phyloP scores from a whole-genome alignment of 2,888 invertebrate species.

The Nomada goodeniana region DNA sequence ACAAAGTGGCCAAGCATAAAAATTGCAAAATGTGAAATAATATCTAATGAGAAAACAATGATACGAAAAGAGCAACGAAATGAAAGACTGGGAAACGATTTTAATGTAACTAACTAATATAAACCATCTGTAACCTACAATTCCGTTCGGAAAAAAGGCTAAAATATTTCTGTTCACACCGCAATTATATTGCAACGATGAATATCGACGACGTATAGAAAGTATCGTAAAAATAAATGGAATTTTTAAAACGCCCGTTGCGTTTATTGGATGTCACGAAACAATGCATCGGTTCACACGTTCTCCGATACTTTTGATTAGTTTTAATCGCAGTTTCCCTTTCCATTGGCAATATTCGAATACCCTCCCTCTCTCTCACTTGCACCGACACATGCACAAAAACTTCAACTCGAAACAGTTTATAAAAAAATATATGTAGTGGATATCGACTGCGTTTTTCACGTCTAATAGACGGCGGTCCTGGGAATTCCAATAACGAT shows the following conservation, averaged over 20 bases:
- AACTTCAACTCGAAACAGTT: too few species aligned
- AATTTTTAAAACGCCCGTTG: constrained; percentile 8
- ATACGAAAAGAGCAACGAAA: too few species aligned
- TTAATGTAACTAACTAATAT: background rate
- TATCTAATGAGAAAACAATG: too few species aligned
- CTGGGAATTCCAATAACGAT: too few species aligned
- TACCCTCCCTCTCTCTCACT: too few species aligned
- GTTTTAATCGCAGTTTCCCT: background rate
- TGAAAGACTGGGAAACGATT: too few species aligned
- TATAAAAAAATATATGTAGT: too few species aligned
- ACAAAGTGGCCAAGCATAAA: too few species aligned
- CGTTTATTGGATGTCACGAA: background rate
- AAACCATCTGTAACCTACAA: background rate
- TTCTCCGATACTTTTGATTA: constrained; percentile 18
- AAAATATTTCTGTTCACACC: background rate
- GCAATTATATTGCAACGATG: background rate
- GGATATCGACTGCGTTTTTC: too few species aligned
- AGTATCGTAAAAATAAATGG: constrained; percentile 2
- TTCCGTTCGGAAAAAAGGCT: background rate
- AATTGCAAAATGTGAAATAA: too few species aligned
- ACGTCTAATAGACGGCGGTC: too few species aligned
- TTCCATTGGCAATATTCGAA: background rate
- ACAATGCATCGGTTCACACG: background rate
- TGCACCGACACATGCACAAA: too few species aligned
- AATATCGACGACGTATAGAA: background rate